Base-by-base conservation (phyloP, 1,140 invertebrate genomes). In the Nephila pilipes region DNA sequence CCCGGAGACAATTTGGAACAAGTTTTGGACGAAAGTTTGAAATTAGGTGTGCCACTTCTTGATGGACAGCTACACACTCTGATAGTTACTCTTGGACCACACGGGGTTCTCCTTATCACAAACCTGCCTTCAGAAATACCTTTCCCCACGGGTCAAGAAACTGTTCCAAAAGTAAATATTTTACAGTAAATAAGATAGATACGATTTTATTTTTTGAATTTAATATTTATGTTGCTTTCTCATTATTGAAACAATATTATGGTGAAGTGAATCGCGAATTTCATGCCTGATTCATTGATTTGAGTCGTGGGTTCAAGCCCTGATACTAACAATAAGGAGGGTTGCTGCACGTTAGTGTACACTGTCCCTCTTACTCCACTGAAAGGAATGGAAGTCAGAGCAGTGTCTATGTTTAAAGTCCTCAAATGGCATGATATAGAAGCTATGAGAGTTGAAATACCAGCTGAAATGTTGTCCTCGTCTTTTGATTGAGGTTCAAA, bases 81-180 rank as follows among this genome's bases (percentile, higher is more conserved):
- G 12, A 54, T 93, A 4, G 88, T 93, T 1, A 93, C 93, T 20
- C 63, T 93, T 3, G 3, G 95, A 95, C 18, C 95, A 96, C 0
- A 97, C 97, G 96, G 96, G 96, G 65, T 95, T 95, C 79, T 83
- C 2, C 65, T 94, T 14, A 58, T 94, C 4, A 93, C 90, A 12
- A 89, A 65, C 55, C 16, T 87, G 6, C 16, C 32, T 0, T 58
- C 36, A 55, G 87, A 85, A 25, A 88, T 83, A 20, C 75, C 46
- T 6, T 94, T 95, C 81, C 29, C 87, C 93, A 90, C 94, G 85
- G 79, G 85, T 94, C 2, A 57, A 90, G 1, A 96, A 95, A 18
- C 36, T n/a, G 29, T 22, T 29, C 46, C 54, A 57, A 79, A 58
- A 32, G 63, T 55, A 38, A 29, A 29, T 25, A n/a, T 63, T 20